Conservation (phyloP, 2,888 invertebrate genomes). For the Athalia cordata region DNA sequence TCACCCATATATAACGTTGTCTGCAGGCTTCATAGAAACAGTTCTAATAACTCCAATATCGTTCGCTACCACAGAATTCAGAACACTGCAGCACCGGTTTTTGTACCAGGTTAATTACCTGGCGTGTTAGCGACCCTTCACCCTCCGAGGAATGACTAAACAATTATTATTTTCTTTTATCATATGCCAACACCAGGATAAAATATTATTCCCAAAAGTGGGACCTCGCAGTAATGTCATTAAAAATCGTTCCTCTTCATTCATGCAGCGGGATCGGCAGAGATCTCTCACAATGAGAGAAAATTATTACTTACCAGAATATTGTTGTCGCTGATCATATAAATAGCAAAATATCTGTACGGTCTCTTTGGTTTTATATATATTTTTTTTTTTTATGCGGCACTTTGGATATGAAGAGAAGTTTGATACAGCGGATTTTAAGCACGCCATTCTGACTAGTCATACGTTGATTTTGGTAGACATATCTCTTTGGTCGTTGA, state of each 20-base stretch:
- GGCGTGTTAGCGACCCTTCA: constrained; percentile 7
- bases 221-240: too few species aligned
- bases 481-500: constrained; percentile 58
- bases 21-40: constrained; percentile 25
- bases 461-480: constrained; percentile 52
- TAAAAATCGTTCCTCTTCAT: too few species aligned
- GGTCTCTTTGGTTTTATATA: too few species aligned
- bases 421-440: too few species aligned
- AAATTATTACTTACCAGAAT: too few species aligned
- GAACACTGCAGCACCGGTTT: constrained; percentile 2
- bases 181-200: background rate
- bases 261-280: too few species aligned
- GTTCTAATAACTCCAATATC: constrained; percentile 44
- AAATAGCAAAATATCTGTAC: too few species aligned
- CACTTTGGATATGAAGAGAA: too few species aligned
- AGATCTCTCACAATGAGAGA: too few species aligned
- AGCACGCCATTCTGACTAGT: too few species aligned
- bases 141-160: constrained; percentile 34
- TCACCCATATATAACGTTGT: constrained; percentile 38
- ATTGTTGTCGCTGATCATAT: too few species aligned
- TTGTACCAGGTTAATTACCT: constrained; percentile 45
- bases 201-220: background rate
- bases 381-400: too few species aligned
- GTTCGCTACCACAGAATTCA: constrained; percentile 5
- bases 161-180: constrained; percentile 19